Conservation (phyloP, 2,888 invertebrate species). For the Diarsia brunnea region DNA sequence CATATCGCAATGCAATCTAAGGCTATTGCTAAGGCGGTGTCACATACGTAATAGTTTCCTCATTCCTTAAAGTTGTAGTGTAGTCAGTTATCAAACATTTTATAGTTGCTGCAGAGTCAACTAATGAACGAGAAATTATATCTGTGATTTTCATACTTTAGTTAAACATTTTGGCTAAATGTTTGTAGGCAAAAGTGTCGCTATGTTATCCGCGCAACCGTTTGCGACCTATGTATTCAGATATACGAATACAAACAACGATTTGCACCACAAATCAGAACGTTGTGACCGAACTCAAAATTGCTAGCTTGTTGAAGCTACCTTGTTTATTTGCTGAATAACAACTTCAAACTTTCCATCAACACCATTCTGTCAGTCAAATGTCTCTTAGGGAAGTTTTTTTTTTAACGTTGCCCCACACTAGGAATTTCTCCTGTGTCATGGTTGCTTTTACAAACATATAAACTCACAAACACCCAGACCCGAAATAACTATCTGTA, state of each 20-base stretch:
- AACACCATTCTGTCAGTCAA: too few species aligned
- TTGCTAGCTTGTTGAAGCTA: background rate
- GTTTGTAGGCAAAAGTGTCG: background rate
- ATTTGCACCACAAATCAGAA: background rate
- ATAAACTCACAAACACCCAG: too few species aligned
- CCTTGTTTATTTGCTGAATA: background rate
- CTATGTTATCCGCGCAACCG: too few species aligned
- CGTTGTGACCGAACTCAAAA: background rate
- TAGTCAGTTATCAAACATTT: background rate
- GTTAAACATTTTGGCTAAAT: background rate
- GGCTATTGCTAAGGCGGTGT: slow-evolving; percentile 43
- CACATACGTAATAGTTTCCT: slow-evolving; percentile 49
- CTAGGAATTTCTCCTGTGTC: too few species aligned
- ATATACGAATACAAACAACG: background rate
- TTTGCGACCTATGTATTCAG: background rate
- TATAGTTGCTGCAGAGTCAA: background rate
- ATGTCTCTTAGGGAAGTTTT: too few species aligned
- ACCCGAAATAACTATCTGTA: too few species aligned
- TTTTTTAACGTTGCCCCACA: too few species aligned
- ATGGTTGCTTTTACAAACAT: too few species aligned
- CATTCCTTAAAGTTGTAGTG: slow-evolving; percentile 35
- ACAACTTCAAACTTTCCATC: background rate
- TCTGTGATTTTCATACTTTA: background rate
- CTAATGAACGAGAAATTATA: background rate
- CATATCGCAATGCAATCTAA: slow-evolving; percentile 18